A percentile compares a stretch with the other conserved stretches of the same genome.
Conservation (phyloP, 92 coral and sea anemone genomes). For the Parazoanthus atlanticus region DNA sequence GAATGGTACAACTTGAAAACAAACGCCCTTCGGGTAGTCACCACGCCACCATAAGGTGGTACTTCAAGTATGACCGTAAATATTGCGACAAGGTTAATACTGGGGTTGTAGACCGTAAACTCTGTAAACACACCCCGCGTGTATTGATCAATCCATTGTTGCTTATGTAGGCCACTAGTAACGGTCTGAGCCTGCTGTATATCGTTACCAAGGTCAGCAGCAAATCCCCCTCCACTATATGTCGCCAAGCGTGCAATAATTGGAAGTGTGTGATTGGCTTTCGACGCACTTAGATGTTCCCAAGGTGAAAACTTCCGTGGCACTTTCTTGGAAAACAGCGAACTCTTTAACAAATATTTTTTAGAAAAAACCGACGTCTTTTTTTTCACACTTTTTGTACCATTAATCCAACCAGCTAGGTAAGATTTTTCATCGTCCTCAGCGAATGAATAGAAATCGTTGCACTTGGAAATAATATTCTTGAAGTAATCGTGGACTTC, state of each 20-base stretch:
- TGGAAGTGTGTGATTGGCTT: conserved; percentile 29
- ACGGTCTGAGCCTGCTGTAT: conserved; percentile 10
- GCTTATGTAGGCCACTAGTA: background rate
- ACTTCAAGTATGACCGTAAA: conserved; percentile 23
- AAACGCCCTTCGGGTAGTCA: background rate
- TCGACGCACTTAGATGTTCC: conserved; percentile 29
- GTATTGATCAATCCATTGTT: conserved; percentile 15
- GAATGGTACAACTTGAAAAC: conserved; percentile 21
- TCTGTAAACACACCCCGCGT: conserved; percentile 22
- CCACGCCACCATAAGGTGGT: conserved; percentile 11
- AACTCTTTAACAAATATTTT: background rate
- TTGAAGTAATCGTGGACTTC: conserved; percentile 18
- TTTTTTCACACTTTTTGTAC: background rate
- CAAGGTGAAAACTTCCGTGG: background rate
- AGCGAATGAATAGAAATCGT: conserved; percentile 2
- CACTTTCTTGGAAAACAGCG: background rate
- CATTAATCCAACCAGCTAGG: conserved; percentile 13
- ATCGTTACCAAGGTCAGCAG: conserved; percentile 22
- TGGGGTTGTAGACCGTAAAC: conserved; percentile 20
- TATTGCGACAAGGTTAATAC: conserved; percentile 14
- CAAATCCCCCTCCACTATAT: conserved; percentile 25
- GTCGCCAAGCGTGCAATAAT: conserved; percentile 11
- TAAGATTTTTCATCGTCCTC: conserved; percentile 14
- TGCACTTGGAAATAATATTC: conserved; percentile 5
- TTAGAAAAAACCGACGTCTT: background rate